phyloP scores from a whole-genome alignment of 2,888 invertebrate species.

The Scaptomyza caliginosa region DNA sequence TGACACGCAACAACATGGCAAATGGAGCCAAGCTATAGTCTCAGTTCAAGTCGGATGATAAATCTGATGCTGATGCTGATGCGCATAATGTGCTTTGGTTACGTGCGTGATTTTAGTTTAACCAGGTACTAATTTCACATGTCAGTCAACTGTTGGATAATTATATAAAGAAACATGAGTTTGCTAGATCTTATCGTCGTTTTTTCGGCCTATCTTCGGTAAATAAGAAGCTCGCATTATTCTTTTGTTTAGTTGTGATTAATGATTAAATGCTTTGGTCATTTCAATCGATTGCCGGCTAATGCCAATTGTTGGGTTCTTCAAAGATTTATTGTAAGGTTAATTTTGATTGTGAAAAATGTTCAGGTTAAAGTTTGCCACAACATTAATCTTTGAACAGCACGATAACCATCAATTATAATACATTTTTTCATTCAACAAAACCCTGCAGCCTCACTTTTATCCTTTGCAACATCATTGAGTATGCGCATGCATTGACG shows the following conservation, averaged over 20 bases:
- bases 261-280: constrained; percentile 33
- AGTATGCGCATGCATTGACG: constrained; percentile 43
- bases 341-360: constrained; percentile 34
- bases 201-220: too few relatives aligned
- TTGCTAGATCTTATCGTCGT: neutral
- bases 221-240: neutral
- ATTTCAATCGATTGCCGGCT: constrained; percentile 17
- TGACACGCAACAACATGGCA: constrained; percentile 37
- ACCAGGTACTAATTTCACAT: neutral
- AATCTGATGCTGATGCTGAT: constrained; percentile 36
- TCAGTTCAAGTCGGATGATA: too few relatives aligned
- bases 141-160: neutral
- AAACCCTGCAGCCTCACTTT: constrained; percentile 3
- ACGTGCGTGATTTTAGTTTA: constrained; percentile 43
- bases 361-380: constrained; percentile 20
- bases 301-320: constrained; percentile 17
- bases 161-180: constrained; percentile 2
- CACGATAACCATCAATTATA: constrained; percentile 44
- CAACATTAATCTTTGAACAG: constrained; percentile 38
- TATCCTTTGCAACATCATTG: constrained; percentile 37
- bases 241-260: constrained; percentile 17
- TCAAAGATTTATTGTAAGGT: constrained; percentile 15
- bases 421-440: too few relatives aligned
- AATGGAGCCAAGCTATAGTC: constrained; percentile 18
- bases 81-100: constrained; percentile 37